Evolutionary conservation across 1,140 invertebrate genomes (phyloP).

Genomic region (Propsilocerus akamusi): DNA sequence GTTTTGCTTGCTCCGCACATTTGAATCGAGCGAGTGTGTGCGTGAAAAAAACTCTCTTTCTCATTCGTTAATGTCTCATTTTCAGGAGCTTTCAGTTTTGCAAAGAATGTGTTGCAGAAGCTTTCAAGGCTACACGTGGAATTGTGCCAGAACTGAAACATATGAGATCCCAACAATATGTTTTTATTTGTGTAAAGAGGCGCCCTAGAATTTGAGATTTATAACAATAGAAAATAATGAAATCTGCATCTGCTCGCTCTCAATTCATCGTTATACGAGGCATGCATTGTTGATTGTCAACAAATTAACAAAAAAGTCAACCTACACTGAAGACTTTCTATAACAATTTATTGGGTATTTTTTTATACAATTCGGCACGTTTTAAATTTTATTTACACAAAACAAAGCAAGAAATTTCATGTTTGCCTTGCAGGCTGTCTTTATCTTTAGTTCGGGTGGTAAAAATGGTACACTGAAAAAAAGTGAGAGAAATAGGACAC

Average conservation of each 20-base stretch:
- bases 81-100: too few relatives aligned
- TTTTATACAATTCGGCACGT: conserved; percentile 2
- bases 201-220: too few relatives aligned
- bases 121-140: too few relatives aligned
- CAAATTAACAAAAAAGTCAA: conserved; percentile 4
- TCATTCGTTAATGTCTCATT: too few relatives aligned
- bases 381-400: conserved; percentile 2
- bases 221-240: background rate
- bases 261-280: background rate
- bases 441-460: background rate
- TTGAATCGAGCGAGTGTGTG: too few relatives aligned
- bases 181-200: too few relatives aligned
- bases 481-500: background rate
- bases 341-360: background rate
- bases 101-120: too few relatives aligned
- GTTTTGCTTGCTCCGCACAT: too few relatives aligned
- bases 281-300: background rate
- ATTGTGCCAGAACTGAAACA: too few relatives aligned
- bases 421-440: background rate
- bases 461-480: background rate
- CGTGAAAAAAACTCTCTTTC: too few relatives aligned
- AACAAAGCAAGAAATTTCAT: background rate
- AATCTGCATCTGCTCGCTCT: background rate
- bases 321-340: conserved; percentile 1
- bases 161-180: too few relatives aligned